phyloP scores from a whole-genome alignment of 2,113 vertebrate genomes.

The Melanerpes formicivorus region DNA sequence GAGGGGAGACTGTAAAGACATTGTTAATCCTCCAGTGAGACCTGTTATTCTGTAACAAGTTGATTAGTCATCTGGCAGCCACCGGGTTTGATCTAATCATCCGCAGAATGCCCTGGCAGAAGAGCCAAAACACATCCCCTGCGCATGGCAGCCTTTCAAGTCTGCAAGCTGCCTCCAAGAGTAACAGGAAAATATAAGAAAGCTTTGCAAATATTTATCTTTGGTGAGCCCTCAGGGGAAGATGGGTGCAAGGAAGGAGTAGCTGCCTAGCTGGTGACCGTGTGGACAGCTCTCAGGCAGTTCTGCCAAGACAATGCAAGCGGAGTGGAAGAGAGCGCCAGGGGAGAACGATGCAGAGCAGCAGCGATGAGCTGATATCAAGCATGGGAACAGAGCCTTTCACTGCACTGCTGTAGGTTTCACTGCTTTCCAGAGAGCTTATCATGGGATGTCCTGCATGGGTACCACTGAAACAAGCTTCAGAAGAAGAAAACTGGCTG shows the following conservation, averaged over 20 bases:
- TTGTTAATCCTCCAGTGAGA: conserved; percentile 33
- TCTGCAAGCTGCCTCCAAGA: conserved; percentile 33
- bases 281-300: conserved; percentile 20
- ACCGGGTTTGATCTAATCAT: conserved; percentile 37
- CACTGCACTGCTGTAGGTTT: background rate
- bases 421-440: background rate
- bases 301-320: conserved; percentile 25
- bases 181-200: background rate
- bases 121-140: conserved; percentile 35
- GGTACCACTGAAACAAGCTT: background rate
- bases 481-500: background rate
- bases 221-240: background rate
- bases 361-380: conserved; percentile 31
- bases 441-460: background rate
- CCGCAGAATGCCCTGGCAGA: conserved; percentile 31
- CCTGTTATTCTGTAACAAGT: conserved; percentile 40
- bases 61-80: conserved; percentile 60
- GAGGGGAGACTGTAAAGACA: conserved; percentile 28
- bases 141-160: conserved; percentile 6
- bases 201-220: background rate
- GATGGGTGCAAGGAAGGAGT: background rate
- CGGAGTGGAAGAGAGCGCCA: background rate
- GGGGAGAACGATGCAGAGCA: background rate
- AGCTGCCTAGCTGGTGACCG: background rate
- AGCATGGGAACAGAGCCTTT: conserved; percentile 28